Percentiles rank a stretch among this genome's conserved stretches.
Evolutionary conservation across 2,888 invertebrate species (phyloP).

Genomic region (Odiellus spinosus): DNA sequence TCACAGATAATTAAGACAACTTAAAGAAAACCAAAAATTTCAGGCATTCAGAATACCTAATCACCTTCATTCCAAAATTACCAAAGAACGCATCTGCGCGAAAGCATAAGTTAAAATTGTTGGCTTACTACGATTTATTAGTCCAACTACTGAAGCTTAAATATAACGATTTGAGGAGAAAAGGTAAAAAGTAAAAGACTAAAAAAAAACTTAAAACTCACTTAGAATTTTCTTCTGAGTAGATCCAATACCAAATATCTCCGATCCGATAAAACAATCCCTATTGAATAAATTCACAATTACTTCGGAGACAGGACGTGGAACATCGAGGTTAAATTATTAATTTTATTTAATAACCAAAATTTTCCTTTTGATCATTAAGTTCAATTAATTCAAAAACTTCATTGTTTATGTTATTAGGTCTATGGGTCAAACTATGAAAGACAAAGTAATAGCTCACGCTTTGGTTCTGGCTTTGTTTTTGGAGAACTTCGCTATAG

Average conservation of each 20-base stretch:
- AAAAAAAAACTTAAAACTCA: background rate
- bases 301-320: background rate
- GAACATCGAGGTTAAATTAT: background rate
- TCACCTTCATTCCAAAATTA: no score
- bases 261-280: background rate
- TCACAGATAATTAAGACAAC: no score
- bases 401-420: no score
- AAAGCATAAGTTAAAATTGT: background rate
- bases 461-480: background rate
- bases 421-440: background rate
- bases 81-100: no score
- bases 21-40: no score
- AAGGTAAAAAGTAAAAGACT: background rate
- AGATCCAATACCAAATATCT: background rate
- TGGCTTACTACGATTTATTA: background rate
- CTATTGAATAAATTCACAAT: background rate
- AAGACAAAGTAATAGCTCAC: background rate
- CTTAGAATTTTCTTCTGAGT: background rate
- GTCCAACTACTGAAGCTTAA: background rate
- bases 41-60: no score
- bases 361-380: no score
- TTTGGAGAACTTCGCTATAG: background rate
- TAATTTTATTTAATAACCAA: no score
- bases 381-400: no score
- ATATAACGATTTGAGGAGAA: background rate